Base-by-base conservation (phyloP, 1,140 invertebrate genomes). In the Drosophila simulans region DNA sequence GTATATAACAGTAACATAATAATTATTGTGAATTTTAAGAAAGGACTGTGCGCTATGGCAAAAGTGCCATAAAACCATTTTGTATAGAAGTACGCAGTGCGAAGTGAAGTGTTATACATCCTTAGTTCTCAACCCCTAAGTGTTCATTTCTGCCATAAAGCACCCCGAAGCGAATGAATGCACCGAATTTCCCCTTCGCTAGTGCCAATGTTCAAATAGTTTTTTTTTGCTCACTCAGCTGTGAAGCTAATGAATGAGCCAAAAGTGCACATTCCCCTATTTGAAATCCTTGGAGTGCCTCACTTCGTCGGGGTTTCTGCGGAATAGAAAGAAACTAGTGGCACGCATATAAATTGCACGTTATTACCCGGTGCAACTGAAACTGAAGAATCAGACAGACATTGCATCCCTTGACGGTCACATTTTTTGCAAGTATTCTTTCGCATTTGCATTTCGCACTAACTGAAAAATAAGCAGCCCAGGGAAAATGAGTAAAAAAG, bases 261-360 rank as follows among this genome's bases (percentile, higher is more conserved):
- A 15, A 57, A 66, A 31, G 46, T 31, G 22, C 37, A 22, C 5
- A 37, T 43, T 52, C 27, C 63, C 39, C 64, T 37, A 8, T 64
- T 43, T 43, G n/a, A 52, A 52, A 43, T 20, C 15, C 37, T 11
- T 27, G 27, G 59, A 65, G 60, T 20, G 37, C 22, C 20, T 27
- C 25, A 17, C 63, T 22, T 40, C 20, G 35, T 12, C n/a, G 17
- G 20, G 34, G 56, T 20, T 31, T 48, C 34, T 22, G 20, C n/a
- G 20, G 48, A 53, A 43, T 22, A 54, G 40, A 34, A 46, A 70
- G 56, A 68, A 57, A 17, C 35, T 35, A 57, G 72, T 84, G 49
- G 59, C 62, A 73, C 60, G 79, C 83, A 88, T 83, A 88, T 88
- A 88, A 83, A 88, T 88, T 80, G 71, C 75, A 70, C 76, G 75